These are phyloP conservation scores for Antheraea assamensis DNA, from an alignment of 2,888 invertebrate species.

Conservation along the genomic window DNA sequence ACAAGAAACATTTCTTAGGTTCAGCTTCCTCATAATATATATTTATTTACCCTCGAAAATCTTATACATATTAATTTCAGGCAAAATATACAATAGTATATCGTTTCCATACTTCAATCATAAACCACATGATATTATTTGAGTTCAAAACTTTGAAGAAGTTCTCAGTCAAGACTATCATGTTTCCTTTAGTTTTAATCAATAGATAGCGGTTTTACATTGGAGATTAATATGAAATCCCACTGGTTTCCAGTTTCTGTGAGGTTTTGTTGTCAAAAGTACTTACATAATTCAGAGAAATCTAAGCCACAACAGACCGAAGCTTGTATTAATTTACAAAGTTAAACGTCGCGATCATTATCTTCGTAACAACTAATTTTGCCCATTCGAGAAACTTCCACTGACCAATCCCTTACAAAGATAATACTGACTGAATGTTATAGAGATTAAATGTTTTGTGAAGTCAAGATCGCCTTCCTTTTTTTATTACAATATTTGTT, in stretches of 20 bases:
- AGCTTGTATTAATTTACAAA: conserved; percentile 41
- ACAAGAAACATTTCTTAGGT: too few relatives aligned
- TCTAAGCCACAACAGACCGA: conserved; percentile 34
- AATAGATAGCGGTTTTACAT: conserved; percentile 5
- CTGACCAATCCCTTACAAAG: conserved; percentile 37
- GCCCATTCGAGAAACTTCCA: conserved; percentile 42
- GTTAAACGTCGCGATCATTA: conserved; percentile 42
- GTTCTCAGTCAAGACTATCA: neutral
- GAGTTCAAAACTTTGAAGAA: neutral
- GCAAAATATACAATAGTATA: neutral
- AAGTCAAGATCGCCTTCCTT: neutral
- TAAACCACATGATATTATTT: neutral
- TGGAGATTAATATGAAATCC: conserved; percentile 20
- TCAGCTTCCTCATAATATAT: neutral
- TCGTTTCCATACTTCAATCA: neutral
- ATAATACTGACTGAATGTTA: conserved; percentile 29
- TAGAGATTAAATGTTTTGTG: conserved; percentile 23
- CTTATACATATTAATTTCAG: neutral
- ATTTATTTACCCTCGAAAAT: neutral
- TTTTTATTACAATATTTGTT: neutral
- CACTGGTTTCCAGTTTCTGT: conserved; percentile 24
- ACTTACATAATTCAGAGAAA: conserved; percentile 32
- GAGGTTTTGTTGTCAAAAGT: conserved; percentile 30
- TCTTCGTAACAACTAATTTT: conserved; percentile 48
- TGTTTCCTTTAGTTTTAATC: conserved; percentile 9